These are phyloP conservation scores for Homarus gammarus DNA, from an alignment of 2,888 invertebrate genomes.

Conservation along the genomic window DNA sequence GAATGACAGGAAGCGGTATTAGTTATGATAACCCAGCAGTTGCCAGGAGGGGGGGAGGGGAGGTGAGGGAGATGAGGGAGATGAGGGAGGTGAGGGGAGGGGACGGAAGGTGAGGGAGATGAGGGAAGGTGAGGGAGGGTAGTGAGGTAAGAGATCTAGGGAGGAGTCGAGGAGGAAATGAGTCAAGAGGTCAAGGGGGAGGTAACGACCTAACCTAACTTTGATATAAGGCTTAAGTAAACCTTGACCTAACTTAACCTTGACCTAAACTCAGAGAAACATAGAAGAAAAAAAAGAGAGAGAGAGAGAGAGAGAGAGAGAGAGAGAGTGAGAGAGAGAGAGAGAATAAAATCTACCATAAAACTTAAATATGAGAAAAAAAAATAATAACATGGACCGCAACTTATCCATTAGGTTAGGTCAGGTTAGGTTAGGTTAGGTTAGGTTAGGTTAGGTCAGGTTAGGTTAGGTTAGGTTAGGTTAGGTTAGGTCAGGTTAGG, in stretches of 20 bases:
- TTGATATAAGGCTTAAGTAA: too few relatives aligned
- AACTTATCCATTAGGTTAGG: too few relatives aligned
- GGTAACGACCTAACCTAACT: too few relatives aligned
- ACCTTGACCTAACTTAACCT: too few relatives aligned
- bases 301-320: too few relatives aligned
- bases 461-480: too few relatives aligned
- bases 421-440: too few relatives aligned
- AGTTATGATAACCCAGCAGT: constrained; percentile 8
- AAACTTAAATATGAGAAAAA: too few relatives aligned
- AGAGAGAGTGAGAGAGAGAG: background rate
- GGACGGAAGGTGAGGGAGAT: background rate
- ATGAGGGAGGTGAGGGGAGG: background rate
- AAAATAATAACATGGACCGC: too few relatives aligned
- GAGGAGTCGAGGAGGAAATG: background rate
- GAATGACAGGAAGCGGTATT: background rate
- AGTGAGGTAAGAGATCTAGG: background rate
- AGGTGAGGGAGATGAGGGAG: background rate
- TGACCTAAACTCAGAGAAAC: background rate
- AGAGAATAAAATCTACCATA: background rate
- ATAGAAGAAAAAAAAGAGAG: background rate
- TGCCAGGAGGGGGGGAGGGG: background rate
- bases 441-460: too few relatives aligned
- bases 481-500: too few relatives aligned
- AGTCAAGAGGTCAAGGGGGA: too few relatives aligned
- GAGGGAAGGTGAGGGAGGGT: background rate